Evolutionary conservation across 2,888 invertebrate genomes (phyloP).

Genomic region (Bruchidius siliquastri): DNA sequence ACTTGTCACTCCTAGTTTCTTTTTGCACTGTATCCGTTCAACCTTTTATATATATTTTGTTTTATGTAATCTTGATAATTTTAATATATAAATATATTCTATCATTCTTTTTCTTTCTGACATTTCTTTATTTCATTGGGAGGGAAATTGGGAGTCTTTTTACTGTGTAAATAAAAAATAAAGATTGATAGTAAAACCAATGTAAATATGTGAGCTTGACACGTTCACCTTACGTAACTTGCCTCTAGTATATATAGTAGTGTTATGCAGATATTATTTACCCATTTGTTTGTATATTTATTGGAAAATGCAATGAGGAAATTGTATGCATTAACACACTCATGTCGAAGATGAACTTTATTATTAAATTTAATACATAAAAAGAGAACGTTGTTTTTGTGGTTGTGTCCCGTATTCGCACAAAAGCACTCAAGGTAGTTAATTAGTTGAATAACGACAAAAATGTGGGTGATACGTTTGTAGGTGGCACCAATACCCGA

Average conservation of each 20-base stretch:
- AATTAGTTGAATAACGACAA: background rate
- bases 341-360: constrained; percentile 43
- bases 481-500: constrained; percentile 44
- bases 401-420: constrained; percentile 28
- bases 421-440: constrained; percentile 19
- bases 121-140: constrained; percentile 18
- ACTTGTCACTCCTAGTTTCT: constrained; percentile 30
- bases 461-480: constrained; percentile 24
- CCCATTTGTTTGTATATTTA: constrained; percentile 32
- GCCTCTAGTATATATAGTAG: constrained; percentile 31
- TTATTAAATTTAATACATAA: constrained; percentile 38
- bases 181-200: constrained; percentile 13
- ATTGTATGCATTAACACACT: constrained; percentile 40
- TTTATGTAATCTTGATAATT: constrained; percentile 43
- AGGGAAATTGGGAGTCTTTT: constrained; percentile 20
- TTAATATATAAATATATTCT: constrained; percentile 45
- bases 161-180: constrained; percentile 26
- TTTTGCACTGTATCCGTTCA: constrained; percentile 38
- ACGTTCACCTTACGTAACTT: constrained; percentile 28
- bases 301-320: constrained; percentile 28
- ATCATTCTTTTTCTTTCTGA: constrained; percentile 36
- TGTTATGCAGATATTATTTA: constrained; percentile 21
- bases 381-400: constrained; percentile 31
- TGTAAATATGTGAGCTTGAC: constrained; percentile 19
- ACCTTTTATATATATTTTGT: constrained; percentile 37